phyloP scores from a whole-genome alignment of 2,797 vertebrate species.

The Gadopsis bispinosus region DNA sequence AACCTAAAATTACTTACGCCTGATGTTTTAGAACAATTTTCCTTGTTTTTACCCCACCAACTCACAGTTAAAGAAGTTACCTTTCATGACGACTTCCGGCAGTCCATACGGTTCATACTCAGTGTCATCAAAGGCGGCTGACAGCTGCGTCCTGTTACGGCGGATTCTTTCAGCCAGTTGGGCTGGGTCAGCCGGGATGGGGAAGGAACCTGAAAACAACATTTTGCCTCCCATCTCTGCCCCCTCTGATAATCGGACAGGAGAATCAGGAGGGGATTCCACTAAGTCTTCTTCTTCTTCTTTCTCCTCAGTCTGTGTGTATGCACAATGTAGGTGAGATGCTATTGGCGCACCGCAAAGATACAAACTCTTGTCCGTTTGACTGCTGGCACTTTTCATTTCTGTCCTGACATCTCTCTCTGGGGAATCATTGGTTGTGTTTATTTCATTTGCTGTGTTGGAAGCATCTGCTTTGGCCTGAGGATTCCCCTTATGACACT shows the following conservation, averaged over 20 bases:
- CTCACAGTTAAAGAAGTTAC: constrained; percentile 54
- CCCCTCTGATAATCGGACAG: neutral
- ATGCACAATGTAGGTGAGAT: constrained; percentile 42
- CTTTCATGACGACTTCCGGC: constrained; percentile 90
- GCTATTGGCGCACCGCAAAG: neutral
- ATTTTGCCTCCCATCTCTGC: constrained; percentile 36
- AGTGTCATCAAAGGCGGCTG: constrained; percentile 86
- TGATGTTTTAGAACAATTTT: neutral
- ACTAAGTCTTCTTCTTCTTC: constrained; percentile 32
- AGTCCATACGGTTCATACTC: constrained; percentile 89
- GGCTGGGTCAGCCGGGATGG: constrained; percentile 83
- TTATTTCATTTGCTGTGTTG: constrained; percentile 22
- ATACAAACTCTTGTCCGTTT: constrained; percentile 71
- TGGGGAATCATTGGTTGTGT: constrained; percentile 1
- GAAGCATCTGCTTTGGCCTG: constrained; percentile 37
- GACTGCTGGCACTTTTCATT: constrained; percentile 71
- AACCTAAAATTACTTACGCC: neutral
- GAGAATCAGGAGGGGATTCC: constrained; percentile 61
- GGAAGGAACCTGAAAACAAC: constrained; percentile 80
- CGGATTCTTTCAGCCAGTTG: constrained; percentile 83
- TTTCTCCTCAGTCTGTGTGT: constrained; percentile 78
- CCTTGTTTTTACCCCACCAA: neutral
- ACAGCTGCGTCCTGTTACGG: constrained; percentile 83
- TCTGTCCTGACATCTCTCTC: constrained; percentile 19
- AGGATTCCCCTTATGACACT: constrained; percentile 20